phyloP scores from a whole-genome alignment of 2,113 vertebrate genomes.

The Gasterosteus aculeatus region DNA sequence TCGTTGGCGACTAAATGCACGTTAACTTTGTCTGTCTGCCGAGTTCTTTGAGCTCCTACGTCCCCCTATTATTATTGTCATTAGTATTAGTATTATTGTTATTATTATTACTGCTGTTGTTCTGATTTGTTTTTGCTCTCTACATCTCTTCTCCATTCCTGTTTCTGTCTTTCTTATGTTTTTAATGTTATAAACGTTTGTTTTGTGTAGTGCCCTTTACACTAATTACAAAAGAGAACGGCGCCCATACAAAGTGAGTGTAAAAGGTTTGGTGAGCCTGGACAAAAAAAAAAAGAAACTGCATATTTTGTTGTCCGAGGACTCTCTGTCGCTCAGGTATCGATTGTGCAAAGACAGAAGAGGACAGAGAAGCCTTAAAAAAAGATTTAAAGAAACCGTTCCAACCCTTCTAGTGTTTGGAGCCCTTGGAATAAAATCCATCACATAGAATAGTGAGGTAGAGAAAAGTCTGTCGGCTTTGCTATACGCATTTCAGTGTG shows the following conservation, averaged over 20 bases:
- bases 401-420: background rate
- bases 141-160: background rate
- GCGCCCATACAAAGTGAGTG: background rate
- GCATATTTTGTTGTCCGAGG: background rate
- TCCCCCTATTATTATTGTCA: background rate
- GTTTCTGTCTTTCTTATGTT: background rate
- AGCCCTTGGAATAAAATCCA: background rate
- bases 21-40: background rate
- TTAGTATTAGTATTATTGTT: background rate
- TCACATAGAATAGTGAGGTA: background rate
- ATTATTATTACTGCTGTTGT: background rate
- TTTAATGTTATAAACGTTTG: background rate
- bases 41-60: background rate
- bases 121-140: background rate
- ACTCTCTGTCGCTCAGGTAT: background rate
- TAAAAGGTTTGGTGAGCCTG: background rate
- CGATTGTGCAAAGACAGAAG: background rate
- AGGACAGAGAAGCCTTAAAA: background rate
- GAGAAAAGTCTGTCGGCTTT: background rate
- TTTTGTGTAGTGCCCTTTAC: background rate
- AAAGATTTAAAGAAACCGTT: background rate
- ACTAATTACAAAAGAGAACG: background rate
- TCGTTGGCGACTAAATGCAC: background rate
- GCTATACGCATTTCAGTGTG: background rate
- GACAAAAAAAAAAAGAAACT: background rate